Conservation (phyloP, 2,888 invertebrate genomes). For the Helleia helle region DNA sequence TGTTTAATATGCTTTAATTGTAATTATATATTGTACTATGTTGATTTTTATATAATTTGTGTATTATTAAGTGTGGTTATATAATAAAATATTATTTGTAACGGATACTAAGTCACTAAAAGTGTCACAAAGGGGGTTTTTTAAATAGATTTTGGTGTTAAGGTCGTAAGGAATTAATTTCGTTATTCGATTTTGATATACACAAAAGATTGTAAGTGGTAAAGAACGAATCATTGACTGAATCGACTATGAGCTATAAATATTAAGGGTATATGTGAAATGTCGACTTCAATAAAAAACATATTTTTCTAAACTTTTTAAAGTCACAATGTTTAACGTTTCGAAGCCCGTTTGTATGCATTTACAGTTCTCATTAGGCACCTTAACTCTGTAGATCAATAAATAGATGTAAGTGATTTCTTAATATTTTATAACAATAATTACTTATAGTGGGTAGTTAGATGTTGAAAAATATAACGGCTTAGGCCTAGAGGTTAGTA, state of each 20-base stretch:
- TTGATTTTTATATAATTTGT: conserved; percentile 17
- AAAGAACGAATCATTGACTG: conserved; percentile 42
- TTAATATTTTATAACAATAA: conserved; percentile 35
- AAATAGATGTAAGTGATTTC: conserved; percentile 26
- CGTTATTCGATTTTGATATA: conserved; percentile 13
- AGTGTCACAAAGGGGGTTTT: conserved; percentile 53
- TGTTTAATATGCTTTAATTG: conserved; percentile 13
- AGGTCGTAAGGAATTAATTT: conserved; percentile 10
- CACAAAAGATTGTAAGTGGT: conserved; percentile 3
- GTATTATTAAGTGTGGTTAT: conserved; percentile 24
- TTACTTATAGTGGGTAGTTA: conserved; percentile 43
- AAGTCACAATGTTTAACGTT: conserved; percentile 43
- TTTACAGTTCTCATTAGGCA: conserved; percentile 53
- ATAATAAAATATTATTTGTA: conserved; percentile 9
- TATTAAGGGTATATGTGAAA: conserved; percentile 47
- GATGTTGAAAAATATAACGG: conserved; percentile 47
- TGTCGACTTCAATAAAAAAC: conserved; percentile 52
- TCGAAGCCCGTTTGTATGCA: conserved; percentile 50
- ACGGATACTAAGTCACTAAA: conserved; percentile 48
- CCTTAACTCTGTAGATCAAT: conserved; percentile 30
- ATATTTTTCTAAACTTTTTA: conserved; percentile 73
- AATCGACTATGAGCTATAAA: conserved; percentile 58
- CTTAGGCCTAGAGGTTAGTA: conserved; percentile 16
- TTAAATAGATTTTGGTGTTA: conserved; percentile 17
- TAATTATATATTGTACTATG: conserved; percentile 13